A percentile compares a stretch with the other conserved stretches of the same genome.
These are phyloP conservation scores for Anas platyrhynchos DNA, from an alignment of 2,113 vertebrate species.

Conservation along the genomic window DNA sequence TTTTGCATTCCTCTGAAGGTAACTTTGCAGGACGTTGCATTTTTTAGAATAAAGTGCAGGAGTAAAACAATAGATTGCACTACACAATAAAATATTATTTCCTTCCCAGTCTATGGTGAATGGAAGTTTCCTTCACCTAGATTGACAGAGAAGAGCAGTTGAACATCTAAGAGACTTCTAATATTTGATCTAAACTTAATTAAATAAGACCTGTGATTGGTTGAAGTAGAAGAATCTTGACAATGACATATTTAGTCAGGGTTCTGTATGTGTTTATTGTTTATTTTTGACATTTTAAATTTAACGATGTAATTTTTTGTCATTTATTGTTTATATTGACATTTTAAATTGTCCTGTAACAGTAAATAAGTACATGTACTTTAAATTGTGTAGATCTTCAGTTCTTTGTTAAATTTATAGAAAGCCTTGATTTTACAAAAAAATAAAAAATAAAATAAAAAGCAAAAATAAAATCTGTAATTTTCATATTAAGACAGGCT, in stretches of 20 bases:
- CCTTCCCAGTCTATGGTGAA: neutral
- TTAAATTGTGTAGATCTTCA: neutral
- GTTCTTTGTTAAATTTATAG: neutral
- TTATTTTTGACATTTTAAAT: rapidly evolving
- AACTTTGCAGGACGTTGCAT: neutral
- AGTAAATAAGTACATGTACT: neutral
- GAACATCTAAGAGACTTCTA: rapidly evolving
- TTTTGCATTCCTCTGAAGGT: neutral
- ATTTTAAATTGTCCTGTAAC: rapidly evolving
- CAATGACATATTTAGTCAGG: neutral
- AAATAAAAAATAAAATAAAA: neutral
- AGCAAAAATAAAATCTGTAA: neutral
- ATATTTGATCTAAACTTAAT: neutral
- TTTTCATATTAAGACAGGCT: neutral
- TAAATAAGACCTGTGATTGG: neutral
- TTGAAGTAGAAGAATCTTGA: neutral
- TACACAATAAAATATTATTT: neutral
- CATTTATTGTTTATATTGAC: neutral
- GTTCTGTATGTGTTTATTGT: neutral
- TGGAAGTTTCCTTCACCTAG: neutral
- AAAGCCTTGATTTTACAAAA: neutral
- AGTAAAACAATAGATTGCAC: neutral
- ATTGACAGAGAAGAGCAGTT: neutral
- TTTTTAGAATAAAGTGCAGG: neutral
- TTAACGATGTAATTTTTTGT: too few relatives aligned